phyloP scores from a whole-genome alignment of 1,140 invertebrate species.

The Pantala flavescens region DNA sequence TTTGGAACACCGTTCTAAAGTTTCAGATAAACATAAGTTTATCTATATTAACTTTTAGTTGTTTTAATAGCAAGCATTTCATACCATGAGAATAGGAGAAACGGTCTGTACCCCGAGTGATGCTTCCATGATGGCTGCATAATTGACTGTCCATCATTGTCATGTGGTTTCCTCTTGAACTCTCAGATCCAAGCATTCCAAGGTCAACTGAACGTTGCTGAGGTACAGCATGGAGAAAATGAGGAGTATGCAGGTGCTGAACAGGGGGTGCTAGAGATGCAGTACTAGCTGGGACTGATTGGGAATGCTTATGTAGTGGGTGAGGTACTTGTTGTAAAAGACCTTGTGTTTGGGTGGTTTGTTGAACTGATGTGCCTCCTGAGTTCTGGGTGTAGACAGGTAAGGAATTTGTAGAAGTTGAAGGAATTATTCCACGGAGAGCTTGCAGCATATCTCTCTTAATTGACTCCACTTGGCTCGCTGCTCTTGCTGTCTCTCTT shows the following conservation, averaged over 20 bases:
- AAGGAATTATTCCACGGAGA: conserved; percentile 18
- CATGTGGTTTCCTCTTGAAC: neutral
- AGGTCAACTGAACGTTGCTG: conserved; percentile 21
- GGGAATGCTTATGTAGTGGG: neutral
- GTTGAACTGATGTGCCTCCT: neutral
- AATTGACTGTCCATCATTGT: conserved; percentile 18
- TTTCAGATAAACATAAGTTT: no score
- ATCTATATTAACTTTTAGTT: neutral
- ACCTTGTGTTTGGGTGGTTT: neutral
- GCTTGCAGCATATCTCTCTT: conserved; percentile 36
- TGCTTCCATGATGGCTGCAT: conserved; percentile 19
- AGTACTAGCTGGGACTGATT: neutral
- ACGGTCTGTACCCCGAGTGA: conserved; percentile 21
- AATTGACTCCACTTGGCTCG: conserved; percentile 39
- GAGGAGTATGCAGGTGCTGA: conserved; percentile 4
- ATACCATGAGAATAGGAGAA: conserved; percentile 15
- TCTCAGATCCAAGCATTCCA: conserved; percentile 23
- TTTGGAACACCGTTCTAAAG: no score
- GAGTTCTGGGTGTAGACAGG: conserved; percentile 4
- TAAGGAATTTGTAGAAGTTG: neutral
- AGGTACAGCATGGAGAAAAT: conserved; percentile 11
- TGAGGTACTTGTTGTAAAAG: neutral
- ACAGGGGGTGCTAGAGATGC: neutral
- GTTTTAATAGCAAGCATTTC: neutral
- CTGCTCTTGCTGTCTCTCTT: conserved; percentile 36